A percentile compares a stretch with the other conserved stretches of the same genome.
These are phyloP conservation scores for Ametastegia equiseti DNA, from an alignment of 2,888 invertebrate genomes.

Conservation along the genomic window DNA sequence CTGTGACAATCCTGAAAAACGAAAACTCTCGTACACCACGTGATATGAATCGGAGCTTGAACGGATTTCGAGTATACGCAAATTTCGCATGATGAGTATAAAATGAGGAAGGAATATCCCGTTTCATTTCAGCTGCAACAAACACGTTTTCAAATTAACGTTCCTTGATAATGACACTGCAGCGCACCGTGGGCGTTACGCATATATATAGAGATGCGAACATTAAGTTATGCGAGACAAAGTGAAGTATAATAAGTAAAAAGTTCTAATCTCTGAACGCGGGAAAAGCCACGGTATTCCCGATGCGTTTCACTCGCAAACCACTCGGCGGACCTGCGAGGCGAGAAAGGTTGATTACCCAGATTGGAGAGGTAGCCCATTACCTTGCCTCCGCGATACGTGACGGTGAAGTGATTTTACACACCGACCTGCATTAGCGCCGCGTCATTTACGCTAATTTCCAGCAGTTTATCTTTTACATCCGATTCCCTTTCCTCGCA, in stretches of 20 bases:
- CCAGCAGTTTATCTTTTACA: conserved; percentile 41
- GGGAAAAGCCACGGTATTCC: conserved; percentile 11
- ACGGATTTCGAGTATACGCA: not conserved
- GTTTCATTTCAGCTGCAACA: not conserved
- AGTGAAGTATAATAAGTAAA: not conserved
- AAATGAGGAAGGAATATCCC: not conserved
- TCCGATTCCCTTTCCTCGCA: conserved; percentile 20
- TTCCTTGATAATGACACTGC: not conserved
- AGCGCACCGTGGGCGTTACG: not conserved
- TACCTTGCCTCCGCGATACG: conserved; percentile 46
- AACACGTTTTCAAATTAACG: not conserved
- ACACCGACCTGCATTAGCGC: conserved; percentile 41
- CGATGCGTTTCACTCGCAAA: conserved; percentile 26
- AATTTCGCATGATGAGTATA: not conserved
- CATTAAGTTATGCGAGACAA: conserved; percentile 6
- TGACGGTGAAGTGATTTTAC: conserved; percentile 40
- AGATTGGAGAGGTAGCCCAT: conserved; percentile 43
- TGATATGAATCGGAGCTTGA: not conserved
- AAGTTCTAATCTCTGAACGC: conserved; percentile 20
- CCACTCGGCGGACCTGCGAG: conserved; percentile 2
- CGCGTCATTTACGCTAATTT: conserved; percentile 48
- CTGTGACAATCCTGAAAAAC: not conserved
- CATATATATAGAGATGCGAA: not conserved
- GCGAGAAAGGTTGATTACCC: conserved; percentile 42
- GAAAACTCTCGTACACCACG: not conserved